phyloP scores from a whole-genome alignment of 2,113 vertebrate genomes.

The Pithys albifrons region DNA sequence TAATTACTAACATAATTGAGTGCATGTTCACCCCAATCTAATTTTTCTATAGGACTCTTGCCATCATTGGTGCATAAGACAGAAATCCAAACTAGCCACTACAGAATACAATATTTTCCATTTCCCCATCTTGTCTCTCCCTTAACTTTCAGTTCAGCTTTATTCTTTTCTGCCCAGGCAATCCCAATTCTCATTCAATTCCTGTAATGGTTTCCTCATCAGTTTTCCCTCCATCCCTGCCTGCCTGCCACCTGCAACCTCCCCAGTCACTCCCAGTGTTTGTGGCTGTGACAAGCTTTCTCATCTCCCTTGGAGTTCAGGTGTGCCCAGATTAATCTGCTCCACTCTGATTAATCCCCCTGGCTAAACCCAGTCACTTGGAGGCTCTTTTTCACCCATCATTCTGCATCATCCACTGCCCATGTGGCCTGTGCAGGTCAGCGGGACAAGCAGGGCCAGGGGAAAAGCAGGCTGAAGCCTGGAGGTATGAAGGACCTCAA shows the following conservation, averaged over 20 bases:
- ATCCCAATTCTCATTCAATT: background rate
- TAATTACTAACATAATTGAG: background rate
- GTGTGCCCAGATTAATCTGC: background rate
- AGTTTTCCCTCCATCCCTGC: background rate
- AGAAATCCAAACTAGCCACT: background rate
- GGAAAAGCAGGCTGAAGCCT: background rate
- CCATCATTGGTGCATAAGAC: background rate
- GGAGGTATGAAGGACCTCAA: background rate
- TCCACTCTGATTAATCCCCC: background rate
- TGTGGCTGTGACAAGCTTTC: background rate
- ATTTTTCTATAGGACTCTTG: background rate
- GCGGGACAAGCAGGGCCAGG: rapidly evolving
- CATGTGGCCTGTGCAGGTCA: background rate
- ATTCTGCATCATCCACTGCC: background rate
- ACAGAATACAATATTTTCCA: background rate
- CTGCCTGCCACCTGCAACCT: background rate
- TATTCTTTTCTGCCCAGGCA: background rate
- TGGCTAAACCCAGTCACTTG: background rate
- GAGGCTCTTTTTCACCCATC: background rate
- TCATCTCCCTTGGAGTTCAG: background rate
- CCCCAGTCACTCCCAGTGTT: rapidly evolving
- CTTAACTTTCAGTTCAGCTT: background rate
- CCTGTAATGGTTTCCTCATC: background rate
- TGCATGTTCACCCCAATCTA: background rate
- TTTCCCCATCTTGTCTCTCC: background rate